Evolutionary conservation across 2,797 vertebrate species (phyloP).

Genomic region (Chrysocyon brachyurus): DNA sequence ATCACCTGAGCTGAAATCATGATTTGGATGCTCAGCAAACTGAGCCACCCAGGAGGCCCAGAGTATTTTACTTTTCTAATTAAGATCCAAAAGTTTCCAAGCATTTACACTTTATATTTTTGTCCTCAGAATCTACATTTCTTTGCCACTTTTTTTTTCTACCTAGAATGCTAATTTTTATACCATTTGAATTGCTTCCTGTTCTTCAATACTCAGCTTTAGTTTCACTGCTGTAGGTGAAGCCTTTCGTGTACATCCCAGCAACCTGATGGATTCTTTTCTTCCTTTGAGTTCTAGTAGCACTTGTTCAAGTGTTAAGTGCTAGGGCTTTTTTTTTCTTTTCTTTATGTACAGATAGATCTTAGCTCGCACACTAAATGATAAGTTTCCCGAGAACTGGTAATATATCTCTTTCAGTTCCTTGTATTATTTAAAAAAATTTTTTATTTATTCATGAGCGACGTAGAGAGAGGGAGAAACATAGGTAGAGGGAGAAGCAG

Average conservation of each 20-base stretch:
- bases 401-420: background rate
- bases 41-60: background rate
- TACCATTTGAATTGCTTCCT: slow-evolving; percentile 43
- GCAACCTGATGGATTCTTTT: background rate
- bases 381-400: background rate
- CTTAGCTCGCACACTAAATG: background rate
- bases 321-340: background rate
- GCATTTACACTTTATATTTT: background rate
- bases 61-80: slow-evolving; percentile 39
- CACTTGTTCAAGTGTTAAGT: background rate
- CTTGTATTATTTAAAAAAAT: background rate
- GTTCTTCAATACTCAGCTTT: background rate
- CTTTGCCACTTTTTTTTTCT: slow-evolving; percentile 40
- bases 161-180: background rate
- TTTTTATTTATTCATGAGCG: no score
- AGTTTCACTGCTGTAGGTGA: background rate
- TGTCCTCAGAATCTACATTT: background rate
- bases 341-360: background rate
- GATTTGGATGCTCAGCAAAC: background rate
- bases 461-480: no score
- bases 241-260: background rate
- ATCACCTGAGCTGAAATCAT: background rate
- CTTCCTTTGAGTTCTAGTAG: slow-evolving; percentile 11
- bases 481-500: no score
- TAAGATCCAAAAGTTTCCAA: slow-evolving; percentile 35